Evolutionary conservation across 1,140 invertebrate genomes (phyloP), one percentile per base, ranked within the genome.

Genomic region (Cherax destructor): DNA sequence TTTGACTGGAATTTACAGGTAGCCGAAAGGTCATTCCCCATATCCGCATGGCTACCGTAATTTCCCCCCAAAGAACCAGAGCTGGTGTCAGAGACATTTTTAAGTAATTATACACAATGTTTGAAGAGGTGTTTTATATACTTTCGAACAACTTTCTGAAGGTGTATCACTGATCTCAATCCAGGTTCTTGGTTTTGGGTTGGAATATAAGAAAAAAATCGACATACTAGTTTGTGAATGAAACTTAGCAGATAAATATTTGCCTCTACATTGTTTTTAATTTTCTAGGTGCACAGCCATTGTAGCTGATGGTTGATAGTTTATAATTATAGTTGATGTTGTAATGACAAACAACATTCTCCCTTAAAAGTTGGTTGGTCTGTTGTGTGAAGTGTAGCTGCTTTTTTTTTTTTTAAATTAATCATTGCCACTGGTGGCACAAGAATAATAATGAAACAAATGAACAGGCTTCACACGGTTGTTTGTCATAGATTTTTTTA

Each of bases 1-100:
- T 99, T 99, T 95, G 98, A 99, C 95, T 99, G 99, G 99, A 99
- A 96, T 93, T 94, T 96, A 72, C 95, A 96, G 94, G 94, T 94
- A 93, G 81, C 83, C 83, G 47, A 59, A 5, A 81, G 61, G 52
- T 78, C 65, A 65, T 9, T 47, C 24, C 78, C 24, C 24, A 56
- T 83, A 21, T 83, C 80, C 69, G 76, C 76, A 86, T 86, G 76
- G 49, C 21, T 52, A 9, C 61, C 13, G 18, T 49, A 61, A 30
- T 21, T 18, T 50, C 49, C 4, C 69, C 52, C 83, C n/a, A 74
- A 50, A 2, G 59, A 21, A 69, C 24, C 83, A n/a, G 83, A 50
- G n/a, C n/a, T 50, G 69, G n/a, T 24, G 21, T 11, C 69, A 9
- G 69, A 74, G 69, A 74, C n/a, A 30, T 30, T 24, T 11, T 74